Percentiles rank a stretch among this genome's conserved stretches.
Evolutionary conservation across 2,113 vertebrate species (phyloP).

Genomic region (Sphyrna mokarran): DNA sequence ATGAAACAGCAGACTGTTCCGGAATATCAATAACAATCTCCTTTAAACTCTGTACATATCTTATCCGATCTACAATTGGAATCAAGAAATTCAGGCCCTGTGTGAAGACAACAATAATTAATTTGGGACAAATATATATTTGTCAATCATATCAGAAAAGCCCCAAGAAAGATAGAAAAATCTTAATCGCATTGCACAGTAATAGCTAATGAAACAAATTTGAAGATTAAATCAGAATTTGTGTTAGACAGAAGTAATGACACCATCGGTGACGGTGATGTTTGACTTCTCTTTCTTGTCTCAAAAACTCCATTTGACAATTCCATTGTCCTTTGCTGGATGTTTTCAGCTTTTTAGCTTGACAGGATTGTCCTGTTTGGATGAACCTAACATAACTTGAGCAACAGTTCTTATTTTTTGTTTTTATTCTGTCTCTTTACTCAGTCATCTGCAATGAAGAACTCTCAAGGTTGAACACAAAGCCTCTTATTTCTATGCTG

Average conservation of each 20-base stretch:
- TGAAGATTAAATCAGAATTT: neutral
- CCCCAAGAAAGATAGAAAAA: neutral
- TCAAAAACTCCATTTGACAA: neutral
- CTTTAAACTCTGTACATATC: constrained; percentile 91
- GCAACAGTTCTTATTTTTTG: neutral
- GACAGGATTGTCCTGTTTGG: neutral
- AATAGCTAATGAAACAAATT: neutral
- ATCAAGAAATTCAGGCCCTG: constrained; percentile 93
- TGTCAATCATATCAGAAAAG: neutral
- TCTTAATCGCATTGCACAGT: neutral
- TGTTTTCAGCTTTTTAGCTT: neutral
- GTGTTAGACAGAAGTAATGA: neutral
- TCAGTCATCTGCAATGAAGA: neutral
- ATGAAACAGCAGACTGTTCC: constrained; percentile 85
- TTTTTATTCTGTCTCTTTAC: neutral
- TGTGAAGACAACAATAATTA: constrained; percentile 18
- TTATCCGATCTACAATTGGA: constrained; percentile 79
- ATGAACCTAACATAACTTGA: neutral
- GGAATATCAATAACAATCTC: constrained; percentile 96
- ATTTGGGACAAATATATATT: neutral
- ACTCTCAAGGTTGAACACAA: neutral
- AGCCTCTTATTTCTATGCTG: neutral
- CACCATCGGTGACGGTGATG: neutral
- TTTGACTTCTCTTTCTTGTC: neutral
- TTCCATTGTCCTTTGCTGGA: neutral